Base-by-base conservation (phyloP, 2,113 vertebrate species). In the Lepus americanus region DNA sequence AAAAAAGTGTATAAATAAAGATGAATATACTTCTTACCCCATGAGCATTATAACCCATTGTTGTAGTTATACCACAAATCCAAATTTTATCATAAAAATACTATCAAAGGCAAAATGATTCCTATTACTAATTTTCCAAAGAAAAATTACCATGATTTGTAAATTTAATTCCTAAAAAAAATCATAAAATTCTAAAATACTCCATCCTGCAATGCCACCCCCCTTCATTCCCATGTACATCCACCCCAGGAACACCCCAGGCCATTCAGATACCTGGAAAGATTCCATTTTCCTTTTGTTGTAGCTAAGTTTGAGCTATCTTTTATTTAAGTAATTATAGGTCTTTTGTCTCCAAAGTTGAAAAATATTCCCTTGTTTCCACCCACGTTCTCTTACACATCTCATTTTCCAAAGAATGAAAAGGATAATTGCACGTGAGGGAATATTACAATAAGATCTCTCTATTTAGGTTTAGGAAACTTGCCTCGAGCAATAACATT, bases 391-490 rank as follows among this genome's bases (percentile, higher is more conserved):
- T 53, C 69, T 69, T 76, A n/a, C 10, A 27, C 70, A 22, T 25
- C 27, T n/a, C 13, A 29, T 77, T 94, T 94, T 44, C n/a, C 29
- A 51, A 90, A 82, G 17, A 78, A 76, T 44, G 31, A 79, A 86
- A 87, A 87, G 53, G 22, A 69, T 69, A 93, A 70, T 72, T 63
- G 29, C 51, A 82, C 44, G 25, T 64, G n/a, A 77, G 82, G 36
- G 49, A 55, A 70, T 66, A 72, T 90, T 76, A 82, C 39, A 82
- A 81, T 87, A 70, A 55, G 69, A 55, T 63, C n/a, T 76, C 76
- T 82, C 3, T 13, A 55, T n/a, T 77, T 53, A 66, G 64, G 53
- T 77, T 94, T 20, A 70, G 51, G 77, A 92, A 83, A 90, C 89
- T 87, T 77, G 51, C 82, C 92, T 90, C 61, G 51, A 82, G 53